Percentiles rank a stretch among this genome's conserved stretches.
Evolutionary conservation across 2,888 invertebrate species (phyloP).

Genomic region (Patella ulyssiponensis): DNA sequence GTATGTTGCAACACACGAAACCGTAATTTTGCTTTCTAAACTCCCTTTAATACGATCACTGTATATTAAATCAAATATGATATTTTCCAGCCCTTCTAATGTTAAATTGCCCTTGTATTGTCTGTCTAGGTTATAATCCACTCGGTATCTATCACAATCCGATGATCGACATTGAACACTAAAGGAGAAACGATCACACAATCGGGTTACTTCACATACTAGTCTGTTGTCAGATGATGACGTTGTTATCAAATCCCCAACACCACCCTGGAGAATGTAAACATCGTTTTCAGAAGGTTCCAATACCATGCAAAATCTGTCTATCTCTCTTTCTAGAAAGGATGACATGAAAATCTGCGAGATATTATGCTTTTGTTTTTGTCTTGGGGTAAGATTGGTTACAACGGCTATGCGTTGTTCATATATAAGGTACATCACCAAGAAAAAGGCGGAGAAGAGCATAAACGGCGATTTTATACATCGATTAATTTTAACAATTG

Average conservation of each 20-base stretch:
- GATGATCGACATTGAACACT: background rate
- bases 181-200: conserved; percentile 3
- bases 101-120: background rate
- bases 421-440: too few species aligned
- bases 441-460: too few species aligned
- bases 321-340: background rate
- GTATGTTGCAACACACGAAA: background rate
- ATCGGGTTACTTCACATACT: background rate
- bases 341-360: background rate
- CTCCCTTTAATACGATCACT: background rate
- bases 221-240: background rate
- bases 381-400: too few species aligned
- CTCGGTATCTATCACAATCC: background rate
- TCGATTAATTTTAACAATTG: background rate
- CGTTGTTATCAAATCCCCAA: background rate
- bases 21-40: background rate
- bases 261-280: background rate
- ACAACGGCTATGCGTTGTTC: too few species aligned
- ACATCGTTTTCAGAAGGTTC: conserved; percentile 5
- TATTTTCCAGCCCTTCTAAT: background rate
- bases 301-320: background rate
- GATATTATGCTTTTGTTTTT: too few species aligned
- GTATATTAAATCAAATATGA: conserved; percentile 2
- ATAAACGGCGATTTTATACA: background rate
- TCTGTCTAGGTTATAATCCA: background rate